A percentile compares a stretch with the other conserved stretches of the same genome.
Evolutionary conservation across 2,113 vertebrate genomes (phyloP).

Genomic region (Myiozetetes cayanensis): DNA sequence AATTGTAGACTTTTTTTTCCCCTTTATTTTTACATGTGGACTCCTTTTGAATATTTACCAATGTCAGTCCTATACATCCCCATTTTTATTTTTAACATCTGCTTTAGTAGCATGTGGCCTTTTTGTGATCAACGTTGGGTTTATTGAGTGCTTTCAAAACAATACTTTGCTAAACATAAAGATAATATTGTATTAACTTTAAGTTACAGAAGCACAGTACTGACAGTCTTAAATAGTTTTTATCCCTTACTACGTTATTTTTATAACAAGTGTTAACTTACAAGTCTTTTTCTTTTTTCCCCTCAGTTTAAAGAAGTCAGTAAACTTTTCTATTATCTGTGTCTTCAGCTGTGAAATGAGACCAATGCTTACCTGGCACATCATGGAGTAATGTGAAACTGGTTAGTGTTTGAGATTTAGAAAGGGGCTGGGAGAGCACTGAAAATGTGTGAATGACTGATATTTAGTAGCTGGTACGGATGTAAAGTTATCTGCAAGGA

Average conservation of each 20-base stretch:
- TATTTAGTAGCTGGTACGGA: not conserved
- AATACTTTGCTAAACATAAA: not conserved
- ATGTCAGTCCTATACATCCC: not conserved
- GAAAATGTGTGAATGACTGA: not conserved
- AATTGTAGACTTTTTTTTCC: not conserved
- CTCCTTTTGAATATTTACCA: not conserved
- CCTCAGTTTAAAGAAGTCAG: not conserved
- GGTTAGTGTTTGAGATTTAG: not conserved
- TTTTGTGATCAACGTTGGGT: not conserved
- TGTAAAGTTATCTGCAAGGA: not conserved
- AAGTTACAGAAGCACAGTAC: not conserved
- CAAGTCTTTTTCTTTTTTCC: not conserved
- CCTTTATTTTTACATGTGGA: not conserved
- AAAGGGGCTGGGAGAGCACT: not conserved
- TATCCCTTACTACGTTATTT: not conserved
- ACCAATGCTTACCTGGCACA: not conserved
- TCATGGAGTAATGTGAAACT: not conserved
- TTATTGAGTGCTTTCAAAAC: not conserved
- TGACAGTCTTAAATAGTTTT: not conserved
- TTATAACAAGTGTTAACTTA: not conserved
- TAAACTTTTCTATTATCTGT: not conserved
- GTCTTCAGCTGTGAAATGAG: not conserved
- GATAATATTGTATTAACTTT: not conserved
- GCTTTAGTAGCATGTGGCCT: not conserved
- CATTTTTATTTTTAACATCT: not conserved